Base-by-base conservation (phyloP, 2,888 invertebrate genomes). In the Cheilosia soror region DNA sequence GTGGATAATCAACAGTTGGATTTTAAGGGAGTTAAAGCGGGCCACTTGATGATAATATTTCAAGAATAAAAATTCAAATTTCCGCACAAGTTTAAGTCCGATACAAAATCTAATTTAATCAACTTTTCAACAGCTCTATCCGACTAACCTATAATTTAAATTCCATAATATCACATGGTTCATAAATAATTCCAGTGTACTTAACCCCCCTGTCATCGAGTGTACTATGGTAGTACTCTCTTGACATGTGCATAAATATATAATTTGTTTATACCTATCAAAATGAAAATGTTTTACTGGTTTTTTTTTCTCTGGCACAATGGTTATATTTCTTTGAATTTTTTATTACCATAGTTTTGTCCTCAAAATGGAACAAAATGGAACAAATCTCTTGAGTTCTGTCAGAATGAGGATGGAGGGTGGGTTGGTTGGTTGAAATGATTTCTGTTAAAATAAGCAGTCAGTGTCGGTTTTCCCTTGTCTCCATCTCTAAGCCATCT, bases 341-440 rank as follows among this genome's bases (percentile, higher is more conserved):
- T 69, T 69, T 57, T 57, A 69, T 69, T 57, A 57, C 57, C 57
- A 69, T 69, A 69, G 69, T 69, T 69, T 57, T 20, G 42, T 33
- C 44, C 47, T 57, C 44, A 44, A 69, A 69, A 47, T 29, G 27
- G 33, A 33, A 33, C 7, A 20, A 33, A 40, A 40, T 40, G 9
- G 47, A 68, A 57, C 68, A 69, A 69, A 69, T 69, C 44, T 57
- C 55, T 33, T 42, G 40, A 42, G 63, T 73, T 44, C 1, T 33
- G 31, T 27, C 29, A 49, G 29, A 58, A 75, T 20, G 20, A 20
- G 20, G 20, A 20, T 0, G 20, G 2, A 20, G 20, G 20, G 58
- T 75, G 44, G n/a, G 6, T 5, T 11, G 11, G 73, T 42, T 2
- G 33, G 7, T 33, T 33, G 33, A 9, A 9, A 33, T 33, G 9